Evolutionary conservation across 2,797 vertebrate species (phyloP).

Genomic region (Cirrhinus mrigala): DNA sequence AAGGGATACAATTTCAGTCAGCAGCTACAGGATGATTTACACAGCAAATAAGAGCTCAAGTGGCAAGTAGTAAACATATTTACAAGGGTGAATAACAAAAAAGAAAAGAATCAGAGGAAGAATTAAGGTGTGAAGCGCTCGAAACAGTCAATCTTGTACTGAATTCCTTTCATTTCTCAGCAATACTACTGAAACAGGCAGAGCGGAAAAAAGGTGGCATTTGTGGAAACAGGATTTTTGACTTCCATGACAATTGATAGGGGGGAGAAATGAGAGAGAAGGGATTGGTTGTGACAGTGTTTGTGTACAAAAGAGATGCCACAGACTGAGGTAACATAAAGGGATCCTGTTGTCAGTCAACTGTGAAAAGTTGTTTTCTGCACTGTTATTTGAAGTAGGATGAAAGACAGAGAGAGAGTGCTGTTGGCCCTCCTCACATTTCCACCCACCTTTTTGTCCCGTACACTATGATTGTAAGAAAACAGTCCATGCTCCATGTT

Average conservation of each 20-base stretch:
- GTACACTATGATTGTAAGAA: conserved; percentile 16
- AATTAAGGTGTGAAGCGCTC: conserved; percentile 67
- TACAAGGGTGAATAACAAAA: conserved; percentile 51
- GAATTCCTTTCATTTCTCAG: conserved; percentile 60
- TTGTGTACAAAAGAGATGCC: conserved; percentile 50
- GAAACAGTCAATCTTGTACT: conserved; percentile 58
- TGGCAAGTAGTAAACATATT: conserved; percentile 66
- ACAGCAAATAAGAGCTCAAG: conserved; percentile 64
- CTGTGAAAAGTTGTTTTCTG: conserved; percentile 64
- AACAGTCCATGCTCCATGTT: neutral
- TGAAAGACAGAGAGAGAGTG: conserved; percentile 39
- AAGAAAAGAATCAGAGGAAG: conserved; percentile 70
- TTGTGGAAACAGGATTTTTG: conserved; percentile 63
- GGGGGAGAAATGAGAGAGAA: conserved; percentile 55
- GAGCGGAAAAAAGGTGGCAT: conserved; percentile 52
- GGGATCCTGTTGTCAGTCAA: conserved; percentile 61
- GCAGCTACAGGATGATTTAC: conserved; percentile 74
- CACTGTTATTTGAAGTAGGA: conserved; percentile 56
- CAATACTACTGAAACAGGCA: conserved; percentile 58
- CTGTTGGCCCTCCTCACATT: conserved; percentile 13
- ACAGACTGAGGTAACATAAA: conserved; percentile 51
- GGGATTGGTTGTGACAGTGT: conserved; percentile 56
- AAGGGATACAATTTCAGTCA: conserved; percentile 76
- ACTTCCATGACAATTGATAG: conserved; percentile 65
- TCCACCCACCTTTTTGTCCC: conserved; percentile 22